These are phyloP conservation scores for Oplegnathus fasciatus DNA, from an alignment of 2,113 vertebrate genomes.

Conservation along the genomic window DNA sequence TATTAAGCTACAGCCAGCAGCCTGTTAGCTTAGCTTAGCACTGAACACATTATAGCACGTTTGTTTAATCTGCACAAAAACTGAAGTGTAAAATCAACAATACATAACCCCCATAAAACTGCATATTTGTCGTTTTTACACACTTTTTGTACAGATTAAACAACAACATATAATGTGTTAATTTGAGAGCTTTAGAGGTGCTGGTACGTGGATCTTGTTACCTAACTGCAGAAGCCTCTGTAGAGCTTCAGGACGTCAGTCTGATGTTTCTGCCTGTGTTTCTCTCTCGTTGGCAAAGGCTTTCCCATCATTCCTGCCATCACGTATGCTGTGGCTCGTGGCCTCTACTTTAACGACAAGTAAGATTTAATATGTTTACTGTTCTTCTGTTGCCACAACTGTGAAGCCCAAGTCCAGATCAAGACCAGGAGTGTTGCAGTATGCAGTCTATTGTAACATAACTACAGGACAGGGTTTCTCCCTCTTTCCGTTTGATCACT, in stretches of 20 bases:
- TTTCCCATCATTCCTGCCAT: conserved; percentile 85
- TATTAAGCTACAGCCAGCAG: not conserved
- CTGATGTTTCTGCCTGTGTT: not conserved
- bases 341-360: conserved; percentile 81
- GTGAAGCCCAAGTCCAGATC: not conserved
- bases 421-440: not conserved
- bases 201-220: not conserved
- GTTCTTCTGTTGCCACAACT: not conserved
- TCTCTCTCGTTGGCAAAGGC: conserved; percentile 64
- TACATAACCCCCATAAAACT: not conserved
- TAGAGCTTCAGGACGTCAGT: not conserved
- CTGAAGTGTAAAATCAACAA: not conserved
- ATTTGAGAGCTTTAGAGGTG: too few relatives aligned
- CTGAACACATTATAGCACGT: not conserved
- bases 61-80: not conserved
- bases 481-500: not conserved
- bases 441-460: not conserved
- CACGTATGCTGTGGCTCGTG: conserved; percentile 82
- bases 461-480: not conserved
- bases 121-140: too few relatives aligned
- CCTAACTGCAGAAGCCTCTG: not conserved
- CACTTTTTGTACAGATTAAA: too few relatives aligned
- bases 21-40: not conserved
- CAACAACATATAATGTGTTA: too few relatives aligned
- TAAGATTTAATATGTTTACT: conserved; percentile 57